Evolutionary conservation across 2,113 vertebrate species (phyloP).

Genomic region (Cariama cristata): DNA sequence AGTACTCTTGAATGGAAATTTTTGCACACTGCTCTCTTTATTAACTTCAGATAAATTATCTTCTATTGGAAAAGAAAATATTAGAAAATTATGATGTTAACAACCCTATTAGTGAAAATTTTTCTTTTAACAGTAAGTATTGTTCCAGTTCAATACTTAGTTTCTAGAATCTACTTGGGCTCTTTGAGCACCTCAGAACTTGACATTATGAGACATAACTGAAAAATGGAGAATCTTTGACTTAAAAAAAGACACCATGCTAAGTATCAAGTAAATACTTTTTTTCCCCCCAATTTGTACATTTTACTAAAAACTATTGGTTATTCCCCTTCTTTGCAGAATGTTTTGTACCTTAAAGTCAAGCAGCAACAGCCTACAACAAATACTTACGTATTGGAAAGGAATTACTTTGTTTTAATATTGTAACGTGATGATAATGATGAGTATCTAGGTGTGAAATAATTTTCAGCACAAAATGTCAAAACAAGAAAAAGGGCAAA

Average conservation of each 20-base stretch:
- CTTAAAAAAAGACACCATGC: neutral
- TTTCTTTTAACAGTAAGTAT: neutral
- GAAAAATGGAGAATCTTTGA: neutral
- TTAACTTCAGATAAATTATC: neutral
- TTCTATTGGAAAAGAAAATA: neutral
- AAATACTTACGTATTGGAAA: neutral
- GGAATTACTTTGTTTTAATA: neutral
- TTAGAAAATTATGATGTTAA: neutral
- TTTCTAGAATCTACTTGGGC: neutral
- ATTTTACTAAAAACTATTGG: neutral
- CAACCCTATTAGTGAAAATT: neutral
- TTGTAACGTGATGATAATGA: neutral
- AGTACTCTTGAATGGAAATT: neutral
- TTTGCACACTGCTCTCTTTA: neutral
- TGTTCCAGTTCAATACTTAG: neutral
- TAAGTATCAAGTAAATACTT: neutral
- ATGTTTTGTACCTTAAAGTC: neutral
- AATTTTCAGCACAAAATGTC: neutral
- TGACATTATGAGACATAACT: neutral
- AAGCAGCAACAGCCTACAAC: neutral
- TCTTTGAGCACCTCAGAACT: neutral
- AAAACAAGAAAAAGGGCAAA: neutral
- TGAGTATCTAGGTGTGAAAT: neutral
- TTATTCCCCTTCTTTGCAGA: neutral
- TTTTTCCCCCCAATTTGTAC: no score